Evolutionary conservation across 1,140 invertebrate genomes (phyloP), one percentile per base, ranked within the genome.

Genomic region (Lucilia sericata): DNA sequence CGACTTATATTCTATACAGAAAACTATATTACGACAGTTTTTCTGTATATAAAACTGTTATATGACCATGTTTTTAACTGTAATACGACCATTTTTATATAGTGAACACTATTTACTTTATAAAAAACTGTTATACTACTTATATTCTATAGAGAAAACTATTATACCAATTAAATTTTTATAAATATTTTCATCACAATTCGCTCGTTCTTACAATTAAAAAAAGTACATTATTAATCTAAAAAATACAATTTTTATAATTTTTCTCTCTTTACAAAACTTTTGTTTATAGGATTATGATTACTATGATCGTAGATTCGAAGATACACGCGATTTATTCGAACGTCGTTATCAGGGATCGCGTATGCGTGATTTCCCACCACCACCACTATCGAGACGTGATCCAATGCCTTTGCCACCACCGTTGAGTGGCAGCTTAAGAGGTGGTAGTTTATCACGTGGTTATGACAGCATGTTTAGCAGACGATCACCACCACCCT

Each of bases 401-500:
- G 90, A 91, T 75, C 91, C 91, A 2, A 91, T 92, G 86, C 91
- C 92, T 0, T 78, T 91, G 30, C 90, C 90, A 78, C 90, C 91
- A 82, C 86, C 88, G 51, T 75, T 93, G 80, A 92, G 92, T 21
- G 89, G 92, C 49, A 92, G 93, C 21, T 90, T 93, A 88, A 91
- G 93, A 47, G 92, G 92, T 80, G 92, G 92, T 81, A 93, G 94
- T 89, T 92, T 93, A 51, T 92, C 93, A 34, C 91, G 92, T 90
- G 95, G 96, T 85, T 96, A 96, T 90, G 94, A 95, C 88, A 89
- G 92, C 83, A 96, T 96, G 94, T 96, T 96, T 91, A 96, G 95
- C 90, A 93, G 96, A 85, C 93, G 96, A 87, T 96, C 95, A 86
- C 95, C 95, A 85, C 95, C 95, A 17, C 92, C 92, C 47, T 80